Evolutionary conservation across 2,888 invertebrate species (phyloP), one percentile per base, ranked within the genome.

Genomic region (Aleiodes leptofemur): DNA sequence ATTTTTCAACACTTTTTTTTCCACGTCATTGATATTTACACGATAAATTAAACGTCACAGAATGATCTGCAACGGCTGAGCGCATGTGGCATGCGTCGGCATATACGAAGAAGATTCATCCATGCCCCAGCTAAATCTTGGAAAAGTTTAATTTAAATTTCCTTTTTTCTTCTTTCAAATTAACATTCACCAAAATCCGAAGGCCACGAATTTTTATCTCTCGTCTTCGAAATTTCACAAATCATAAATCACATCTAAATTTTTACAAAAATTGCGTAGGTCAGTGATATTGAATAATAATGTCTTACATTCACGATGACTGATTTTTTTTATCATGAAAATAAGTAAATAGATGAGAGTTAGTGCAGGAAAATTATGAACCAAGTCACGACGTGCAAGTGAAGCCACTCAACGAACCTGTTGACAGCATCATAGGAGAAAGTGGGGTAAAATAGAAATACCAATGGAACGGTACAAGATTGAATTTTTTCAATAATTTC

Each of bases 381-480:
- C 6, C 23, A 61, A 34, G 51, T 14, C 23, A 43, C 74, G 43
- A 34, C 80, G 86, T 87, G 87, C 83, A 86, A 87, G 83, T 78
- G 81, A 83, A 87, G 84, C 84, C 86, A 86, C 87, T 88, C 85
- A 87, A 85, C 80, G 86, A 80, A 69, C 77, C 76, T 73, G 87
- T 81, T 84, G 88, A 88, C 86, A 87, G 86, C 82, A 76, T 72
- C 73, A 48, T 43, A 43, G 6, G 23, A 48, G 16, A 16, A 53
- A 53, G 8, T 53, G 43, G 43, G 43, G 43, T 43, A 43, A 9
- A 43, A 43, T 43, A 43, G 43, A 43, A 8, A 43, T 43, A 6
- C 43, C 43, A 9, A 43, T 1, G 43, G 43, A 43, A 9, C 43
- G 43, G 9, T 43, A 1, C 43, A 11, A 38, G 5, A 38, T 38